Evolutionary conservation across 2,113 vertebrate species (phyloP), one percentile per base, ranked within the genome.

Genomic region (Sylvilagus bachmani): DNA sequence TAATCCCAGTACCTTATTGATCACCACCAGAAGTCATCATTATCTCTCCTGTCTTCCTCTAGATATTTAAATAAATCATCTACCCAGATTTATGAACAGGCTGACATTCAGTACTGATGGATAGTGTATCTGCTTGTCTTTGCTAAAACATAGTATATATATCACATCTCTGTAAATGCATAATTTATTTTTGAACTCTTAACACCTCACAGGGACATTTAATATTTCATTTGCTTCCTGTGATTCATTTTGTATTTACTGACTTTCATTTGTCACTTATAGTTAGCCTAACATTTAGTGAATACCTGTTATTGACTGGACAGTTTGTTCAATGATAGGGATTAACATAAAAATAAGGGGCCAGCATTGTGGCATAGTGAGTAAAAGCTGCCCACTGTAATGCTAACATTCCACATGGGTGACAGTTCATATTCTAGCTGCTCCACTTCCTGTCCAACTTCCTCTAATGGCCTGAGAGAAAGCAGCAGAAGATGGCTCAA

Each of bases 181-280:
- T 66, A 86, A 70, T 82, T 94, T 58, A 80, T 70, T 67, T 91
- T 89, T 82, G 62, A 71, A 67, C 91, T 71, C 24, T 67, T 91
- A 92, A 89, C 10, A 81, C 21, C 29, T 25, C 49, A 29, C 11
- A 62, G 49, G 22, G 21, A 44, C 29, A 49, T 89, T 66, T 16
- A 91, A 16, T 75, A 44, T 82, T 53, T 85, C 3, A 13, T 24
- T 74, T 61, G 4, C 67, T 24, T 73, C 22, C 53, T 69, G 10
- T 84, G 44, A 79, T 69, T 84, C 13, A 62, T 78, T 75, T 81
- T 62, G 58, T 89, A 77, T 86, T 85, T 92, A 36, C 51, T 82
- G 33, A 58, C 66, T 89, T 95, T 81, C 24, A 49, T 86, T 92
- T 81, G 44, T 67, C 53, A 89, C 58, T 81, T 85, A 49, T 10